These are phyloP conservation scores for Macrosiphum euphorbiae DNA, from an alignment of 2,888 invertebrate species.

Conservation along the genomic window DNA sequence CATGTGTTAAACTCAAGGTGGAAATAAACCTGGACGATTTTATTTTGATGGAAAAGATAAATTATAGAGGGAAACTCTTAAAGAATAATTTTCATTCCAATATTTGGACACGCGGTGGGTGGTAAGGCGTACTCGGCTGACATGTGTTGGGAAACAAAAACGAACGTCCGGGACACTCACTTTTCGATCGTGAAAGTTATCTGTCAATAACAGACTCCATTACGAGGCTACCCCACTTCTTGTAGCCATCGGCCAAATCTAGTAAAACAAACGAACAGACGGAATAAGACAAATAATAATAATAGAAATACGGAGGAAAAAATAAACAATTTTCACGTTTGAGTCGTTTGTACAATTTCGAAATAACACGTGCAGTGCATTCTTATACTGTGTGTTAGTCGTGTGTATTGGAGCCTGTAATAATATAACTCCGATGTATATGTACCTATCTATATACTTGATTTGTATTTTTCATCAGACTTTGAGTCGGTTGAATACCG, in stretches of 20 bases:
- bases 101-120: neutral
- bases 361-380: slow-evolving; percentile 57
- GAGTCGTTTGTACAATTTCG: slow-evolving; percentile 60
- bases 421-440: neutral
- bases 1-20: neutral
- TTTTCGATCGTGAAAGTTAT: slow-evolving; percentile 64
- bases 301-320: slow-evolving; percentile 42
- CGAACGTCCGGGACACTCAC: slow-evolving; percentile 64
- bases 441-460: neutral
- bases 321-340: slow-evolving; percentile 64
- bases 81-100: slow-evolving; percentile 39
- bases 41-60: slow-evolving; percentile 16
- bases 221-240: slow-evolving; percentile 33
- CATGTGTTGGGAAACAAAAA: slow-evolving; percentile 63
- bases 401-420: neutral
- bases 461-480: slow-evolving; percentile 19
- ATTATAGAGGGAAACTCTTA: slow-evolving; percentile 25
- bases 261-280: slow-evolving; percentile 53
- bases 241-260: slow-evolving; percentile 57
- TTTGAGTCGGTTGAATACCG: neutral
- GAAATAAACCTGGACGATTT: neutral
- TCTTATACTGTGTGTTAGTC: neutral
- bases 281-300: slow-evolving; percentile 60
- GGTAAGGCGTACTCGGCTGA: slow-evolving; percentile 20
- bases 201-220: slow-evolving; percentile 65